Percentiles rank a stretch among this genome's conserved stretches.
These are phyloP conservation scores for Papilio machaon DNA, from an alignment of 1,140 invertebrate species.

Conservation along the genomic window DNA sequence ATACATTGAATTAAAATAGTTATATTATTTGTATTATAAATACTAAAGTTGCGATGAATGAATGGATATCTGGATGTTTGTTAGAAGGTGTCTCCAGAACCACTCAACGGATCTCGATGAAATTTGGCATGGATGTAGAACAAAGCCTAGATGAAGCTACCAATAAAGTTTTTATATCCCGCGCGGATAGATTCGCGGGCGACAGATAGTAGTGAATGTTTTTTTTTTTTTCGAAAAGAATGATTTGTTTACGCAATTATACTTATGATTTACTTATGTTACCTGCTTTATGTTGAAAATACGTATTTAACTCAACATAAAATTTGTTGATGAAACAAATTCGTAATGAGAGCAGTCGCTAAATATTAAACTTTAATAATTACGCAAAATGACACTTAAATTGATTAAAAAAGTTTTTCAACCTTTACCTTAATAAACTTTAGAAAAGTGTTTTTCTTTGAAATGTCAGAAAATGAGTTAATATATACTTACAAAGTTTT, in stretches of 20 bases:
- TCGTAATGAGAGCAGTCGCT: neutral
- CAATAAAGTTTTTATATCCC: too few species aligned
- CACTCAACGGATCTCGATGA: too few species aligned
- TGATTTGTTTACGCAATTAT: neutral
- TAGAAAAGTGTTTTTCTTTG: too few species aligned
- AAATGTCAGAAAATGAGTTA: neutral
- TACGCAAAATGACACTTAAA: constrained; percentile 43
- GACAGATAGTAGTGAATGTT: neutral
- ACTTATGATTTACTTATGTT: neutral
- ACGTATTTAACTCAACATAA: neutral
- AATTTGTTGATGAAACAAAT: neutral
- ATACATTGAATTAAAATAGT: too few species aligned
- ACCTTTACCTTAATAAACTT: constrained; percentile 59
- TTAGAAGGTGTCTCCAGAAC: too few species aligned
- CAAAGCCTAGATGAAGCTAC: too few species aligned
- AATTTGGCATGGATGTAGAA: too few species aligned
- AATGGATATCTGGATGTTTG: too few species aligned
- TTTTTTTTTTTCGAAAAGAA: neutral
- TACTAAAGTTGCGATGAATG: too few species aligned
- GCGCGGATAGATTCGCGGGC: too few species aligned
- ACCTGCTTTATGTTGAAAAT: neutral
- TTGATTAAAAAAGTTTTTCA: constrained; percentile 65
- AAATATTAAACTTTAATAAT: neutral
- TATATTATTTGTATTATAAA: too few species aligned
- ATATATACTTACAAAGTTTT: neutral